Percentiles rank a stretch among this genome's conserved stretches.
Conservation (phyloP, 2,888 invertebrate genomes). For the Platerodrilus igneus region DNA sequence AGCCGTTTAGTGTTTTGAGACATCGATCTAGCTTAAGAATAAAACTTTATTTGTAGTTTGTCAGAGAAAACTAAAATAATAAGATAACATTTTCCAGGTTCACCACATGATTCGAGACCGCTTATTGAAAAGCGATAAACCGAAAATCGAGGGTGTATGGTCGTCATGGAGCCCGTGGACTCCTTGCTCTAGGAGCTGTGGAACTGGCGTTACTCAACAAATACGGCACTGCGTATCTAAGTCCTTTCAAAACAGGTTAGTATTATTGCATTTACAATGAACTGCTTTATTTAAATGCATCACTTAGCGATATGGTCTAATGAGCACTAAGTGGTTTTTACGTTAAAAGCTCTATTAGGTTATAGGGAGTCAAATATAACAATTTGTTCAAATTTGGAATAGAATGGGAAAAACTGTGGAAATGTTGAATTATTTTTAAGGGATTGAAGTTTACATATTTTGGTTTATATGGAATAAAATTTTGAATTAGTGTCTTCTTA, state of each 20-base stretch:
- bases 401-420: no score
- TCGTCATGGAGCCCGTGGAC: conserved; percentile 72
- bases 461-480: no score
- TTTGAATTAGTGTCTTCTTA: no score
- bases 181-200: conserved; percentile 70
- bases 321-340: no score
- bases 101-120: conserved; percentile 43
- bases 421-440: no score
- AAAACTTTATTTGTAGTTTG: neutral
- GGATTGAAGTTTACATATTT: no score
- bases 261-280: no score
- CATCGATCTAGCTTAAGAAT: neutral
- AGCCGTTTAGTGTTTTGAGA: no score
- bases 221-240: conserved; percentile 61
- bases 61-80: neutral
- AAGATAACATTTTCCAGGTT: conserved; percentile 38
- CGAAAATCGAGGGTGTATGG: conserved; percentile 53
- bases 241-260: conserved; percentile 45
- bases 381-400: no score
- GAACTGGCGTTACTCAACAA: conserved; percentile 69
- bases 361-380: no score
- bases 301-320: no score
- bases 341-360: no score
- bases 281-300: conserved; percentile 4
- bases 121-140: conserved; percentile 36